phyloP scores from a whole-genome alignment of 2,797 vertebrate genomes.

The Cephalopachus bancanus region DNA sequence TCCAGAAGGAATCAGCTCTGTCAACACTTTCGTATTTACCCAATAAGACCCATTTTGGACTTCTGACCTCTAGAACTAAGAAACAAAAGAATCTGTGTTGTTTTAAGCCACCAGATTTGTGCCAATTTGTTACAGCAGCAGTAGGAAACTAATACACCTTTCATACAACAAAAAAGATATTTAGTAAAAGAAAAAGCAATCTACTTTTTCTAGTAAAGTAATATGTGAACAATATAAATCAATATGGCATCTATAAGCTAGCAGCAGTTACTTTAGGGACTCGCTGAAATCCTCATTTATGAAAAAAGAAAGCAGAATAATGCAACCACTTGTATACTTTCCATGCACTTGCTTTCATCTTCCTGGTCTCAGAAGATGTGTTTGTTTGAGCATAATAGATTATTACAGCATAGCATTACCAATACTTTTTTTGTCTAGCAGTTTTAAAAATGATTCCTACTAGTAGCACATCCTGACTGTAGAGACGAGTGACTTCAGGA shows the following conservation, averaged over 20 bases:
- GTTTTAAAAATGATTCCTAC: constrained; percentile 50
- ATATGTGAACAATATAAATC: constrained; percentile 59
- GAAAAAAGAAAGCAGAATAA: constrained; percentile 69
- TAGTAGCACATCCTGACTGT: constrained; percentile 24
- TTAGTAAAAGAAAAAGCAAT: constrained; percentile 44
- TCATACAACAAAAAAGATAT: neutral
- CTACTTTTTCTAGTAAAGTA: neutral
- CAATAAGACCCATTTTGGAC: neutral
- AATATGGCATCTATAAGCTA: neutral
- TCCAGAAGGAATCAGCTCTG: neutral
- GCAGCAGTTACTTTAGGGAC: constrained; percentile 38
- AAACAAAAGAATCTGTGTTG: neutral
- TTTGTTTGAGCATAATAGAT: constrained; percentile 67
- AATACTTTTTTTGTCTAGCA: constrained; percentile 9
- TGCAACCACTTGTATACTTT: constrained; percentile 55
- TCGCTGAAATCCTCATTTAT: constrained; percentile 53
- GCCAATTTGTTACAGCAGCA: neutral
- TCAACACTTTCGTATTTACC: neutral
- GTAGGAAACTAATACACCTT: neutral
- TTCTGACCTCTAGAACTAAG: neutral
- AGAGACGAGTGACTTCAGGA: constrained; percentile 32
- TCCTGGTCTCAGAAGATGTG: constrained; percentile 61
- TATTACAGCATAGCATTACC: neutral
- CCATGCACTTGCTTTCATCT: constrained; percentile 41
- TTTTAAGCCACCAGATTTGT: neutral